Evolutionary conservation across 2,113 vertebrate genomes (phyloP).

Genomic region (Pungitius pungitius): DNA sequence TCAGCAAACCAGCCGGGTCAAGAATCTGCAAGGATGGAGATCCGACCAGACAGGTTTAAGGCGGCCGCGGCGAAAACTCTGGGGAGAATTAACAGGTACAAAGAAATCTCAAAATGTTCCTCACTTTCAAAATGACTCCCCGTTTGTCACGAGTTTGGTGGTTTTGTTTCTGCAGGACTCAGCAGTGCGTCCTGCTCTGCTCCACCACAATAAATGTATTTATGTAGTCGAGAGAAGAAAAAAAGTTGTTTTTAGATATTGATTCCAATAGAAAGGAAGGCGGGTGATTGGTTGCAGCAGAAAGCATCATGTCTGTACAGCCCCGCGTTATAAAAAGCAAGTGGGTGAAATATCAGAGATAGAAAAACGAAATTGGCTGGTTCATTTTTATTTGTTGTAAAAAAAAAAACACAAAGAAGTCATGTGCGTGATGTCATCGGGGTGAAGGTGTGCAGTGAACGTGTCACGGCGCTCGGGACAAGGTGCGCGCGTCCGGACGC

Average conservation of each 20-base stretch:
- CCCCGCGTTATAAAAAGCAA: neutral
- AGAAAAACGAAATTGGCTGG: neutral
- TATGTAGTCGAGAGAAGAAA: neutral
- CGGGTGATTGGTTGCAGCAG: neutral
- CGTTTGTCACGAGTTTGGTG: conserved; percentile 7
- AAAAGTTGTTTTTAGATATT: conserved; percentile 28
- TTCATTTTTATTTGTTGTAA: neutral
- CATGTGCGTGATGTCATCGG: neutral
- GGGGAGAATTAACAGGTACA: conserved; percentile 83
- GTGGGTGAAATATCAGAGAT: neutral
- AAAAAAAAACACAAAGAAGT: neutral
- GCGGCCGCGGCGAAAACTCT: conserved; percentile 80
- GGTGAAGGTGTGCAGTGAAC: conserved; percentile 1
- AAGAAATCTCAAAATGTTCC: neutral
- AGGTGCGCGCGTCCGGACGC: too few species aligned
- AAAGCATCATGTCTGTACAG: neutral
- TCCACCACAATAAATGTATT: neutral
- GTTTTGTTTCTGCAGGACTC: neutral
- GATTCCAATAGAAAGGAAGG: neutral
- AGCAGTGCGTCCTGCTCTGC: neutral
- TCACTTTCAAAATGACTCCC: neutral
- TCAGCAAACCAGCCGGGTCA: conserved; percentile 77
- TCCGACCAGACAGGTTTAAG: conserved; percentile 84
- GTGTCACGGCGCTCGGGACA: neutral
- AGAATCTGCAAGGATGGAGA: conserved; percentile 82